Percentiles rank a stretch among this genome's conserved stretches.
Evolutionary conservation across 1,140 invertebrate genomes (phyloP).

Genomic region (Caenorhabditis briggsae): DNA sequence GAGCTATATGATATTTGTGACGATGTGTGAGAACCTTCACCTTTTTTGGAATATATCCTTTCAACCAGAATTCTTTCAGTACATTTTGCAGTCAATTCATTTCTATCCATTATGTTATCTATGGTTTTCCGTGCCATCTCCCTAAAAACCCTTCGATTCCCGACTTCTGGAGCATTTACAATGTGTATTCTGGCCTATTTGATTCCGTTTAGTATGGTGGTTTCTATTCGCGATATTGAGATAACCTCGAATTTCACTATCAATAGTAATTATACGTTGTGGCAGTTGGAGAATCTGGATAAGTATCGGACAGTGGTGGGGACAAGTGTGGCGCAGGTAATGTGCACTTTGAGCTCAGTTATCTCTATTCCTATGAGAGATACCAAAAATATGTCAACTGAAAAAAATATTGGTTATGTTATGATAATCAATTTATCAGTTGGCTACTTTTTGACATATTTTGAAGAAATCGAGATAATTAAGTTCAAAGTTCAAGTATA

Average conservation of each 20-base stretch:
- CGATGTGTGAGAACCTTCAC: constrained; percentile 6
- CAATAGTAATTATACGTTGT: constrained; percentile 33
- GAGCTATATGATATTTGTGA: constrained; percentile 47
- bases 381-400: too few relatives aligned
- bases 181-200: constrained; percentile 28
- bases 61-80: not conserved
- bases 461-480: too few relatives aligned
- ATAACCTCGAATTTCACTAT: constrained; percentile 32
- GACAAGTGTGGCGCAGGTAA: constrained; percentile 23
- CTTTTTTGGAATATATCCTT: not conserved
- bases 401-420: too few relatives aligned
- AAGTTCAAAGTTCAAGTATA: too few relatives aligned
- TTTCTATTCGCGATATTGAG: constrained; percentile 23
- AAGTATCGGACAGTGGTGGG: constrained; percentile 31
- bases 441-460: too few relatives aligned
- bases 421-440: too few relatives aligned
- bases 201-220: constrained; percentile 42
- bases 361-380: too few relatives aligned
- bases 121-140: constrained; percentile 41
- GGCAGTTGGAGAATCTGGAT: constrained; percentile 45
- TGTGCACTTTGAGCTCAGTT: not conserved
- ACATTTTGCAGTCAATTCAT: constrained; percentile 39
- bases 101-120: constrained; percentile 25
- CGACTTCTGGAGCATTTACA: constrained; percentile 40
- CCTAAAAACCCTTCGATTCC: constrained; percentile 29